Base-by-base conservation (phyloP, 2,113 vertebrate species). In the Scomber japonicus region DNA sequence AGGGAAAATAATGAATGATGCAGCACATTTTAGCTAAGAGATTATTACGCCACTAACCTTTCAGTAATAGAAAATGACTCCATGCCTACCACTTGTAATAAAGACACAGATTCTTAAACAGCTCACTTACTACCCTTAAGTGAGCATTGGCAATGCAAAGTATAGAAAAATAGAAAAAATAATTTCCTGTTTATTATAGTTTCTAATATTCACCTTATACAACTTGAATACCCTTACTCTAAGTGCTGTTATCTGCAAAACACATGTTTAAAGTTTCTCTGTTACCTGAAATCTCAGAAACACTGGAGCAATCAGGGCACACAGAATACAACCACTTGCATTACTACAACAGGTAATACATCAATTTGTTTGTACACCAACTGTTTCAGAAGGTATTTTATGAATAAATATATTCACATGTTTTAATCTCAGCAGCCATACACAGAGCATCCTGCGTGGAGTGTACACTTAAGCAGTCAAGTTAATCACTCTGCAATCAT, bases 401-500 rank as follows among this genome's bases (percentile, higher is more conserved):
- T 30, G 17, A 65, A 66, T 74, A 66, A 80, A 63, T 66, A 65
- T 46, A 5, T 59, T 21, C 51, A 16, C 11, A 31, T 79, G 10
- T 40, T 64, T 54, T 54, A 31, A 50, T 59, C 62, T 73, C 60
- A 65, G 59, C 59, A 64, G 64, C 68, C 27, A 35, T 55, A 48
- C 15, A 17, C 63, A 10, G 15, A 48, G 31, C 11, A 40, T 64
- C 50, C 15, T 71, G 44, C 31, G 44, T 61, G 46, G 44, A 17
- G 17, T n/a, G 19, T 80, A 49, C 82, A 64, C 78, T 79, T 54
- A 12, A 87, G 56, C 63, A 69, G 75, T 69, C 72, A 40, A 55
- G 57, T 78, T 51, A 48, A 45, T 88, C 86, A 59, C 79, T 74
- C 82, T 65, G 59, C 79, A 63, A n/a, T 71, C 63, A 30, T 48